phyloP scores from a whole-genome alignment of 2,797 vertebrate genomes.

The Onychomys torridus region DNA sequence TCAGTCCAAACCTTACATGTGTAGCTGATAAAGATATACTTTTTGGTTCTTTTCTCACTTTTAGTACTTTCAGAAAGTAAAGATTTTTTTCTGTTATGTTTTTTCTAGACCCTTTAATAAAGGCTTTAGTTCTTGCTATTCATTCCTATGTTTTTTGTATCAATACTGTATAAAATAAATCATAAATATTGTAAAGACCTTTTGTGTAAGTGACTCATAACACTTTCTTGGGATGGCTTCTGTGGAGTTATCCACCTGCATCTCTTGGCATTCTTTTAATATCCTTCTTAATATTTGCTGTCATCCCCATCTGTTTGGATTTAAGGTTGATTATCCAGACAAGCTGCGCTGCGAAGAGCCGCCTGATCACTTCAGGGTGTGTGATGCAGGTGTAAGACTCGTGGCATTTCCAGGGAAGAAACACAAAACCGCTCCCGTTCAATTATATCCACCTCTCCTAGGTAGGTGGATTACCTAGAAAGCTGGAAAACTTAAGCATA shows the following conservation, averaged over 20 bases:
- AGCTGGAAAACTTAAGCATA: conserved; percentile 77
- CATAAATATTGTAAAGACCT: conserved; percentile 74
- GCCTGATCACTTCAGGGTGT: conserved; percentile 80
- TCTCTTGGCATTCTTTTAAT: conserved; percentile 87
- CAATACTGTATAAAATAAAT: conserved; percentile 70
- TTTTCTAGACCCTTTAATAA: background rate
- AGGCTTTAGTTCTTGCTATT: background rate
- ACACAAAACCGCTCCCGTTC: conserved; percentile 82
- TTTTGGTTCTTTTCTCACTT: conserved; percentile 41
- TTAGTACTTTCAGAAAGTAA: background rate
- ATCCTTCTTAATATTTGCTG: conserved; percentile 87
- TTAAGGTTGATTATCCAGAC: conserved; percentile 88
- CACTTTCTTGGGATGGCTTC: conserved; percentile 86
- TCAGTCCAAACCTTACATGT: background rate
- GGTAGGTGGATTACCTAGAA: conserved; percentile 71
- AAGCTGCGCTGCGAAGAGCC: conserved; percentile 79
- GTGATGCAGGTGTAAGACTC: conserved; percentile 67
- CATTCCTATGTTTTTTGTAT: conserved; percentile 56
- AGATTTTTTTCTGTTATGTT: conserved; percentile 19
- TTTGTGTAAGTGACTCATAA: conserved; percentile 79
- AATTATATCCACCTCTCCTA: conserved; percentile 73
- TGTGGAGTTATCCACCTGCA: conserved; percentile 83
- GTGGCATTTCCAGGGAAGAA: conserved; percentile 76
- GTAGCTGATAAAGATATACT: background rate
- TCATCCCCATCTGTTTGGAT: conserved; percentile 89